Evolutionary conservation across 2,888 invertebrate genomes (phyloP).

Genomic region (Limenitis camilla): DNA sequence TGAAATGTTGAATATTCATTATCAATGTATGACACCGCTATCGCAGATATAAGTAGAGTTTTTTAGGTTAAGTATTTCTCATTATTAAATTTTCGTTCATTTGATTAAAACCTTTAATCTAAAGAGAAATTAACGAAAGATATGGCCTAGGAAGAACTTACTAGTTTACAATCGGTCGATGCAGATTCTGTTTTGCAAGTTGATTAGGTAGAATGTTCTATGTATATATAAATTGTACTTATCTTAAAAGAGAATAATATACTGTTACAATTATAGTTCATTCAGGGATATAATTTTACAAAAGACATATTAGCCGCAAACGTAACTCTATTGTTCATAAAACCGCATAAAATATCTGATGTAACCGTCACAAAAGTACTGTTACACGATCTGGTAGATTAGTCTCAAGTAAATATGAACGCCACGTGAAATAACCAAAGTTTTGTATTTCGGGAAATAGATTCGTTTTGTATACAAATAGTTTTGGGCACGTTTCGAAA

Average conservation of each 20-base stretch:
- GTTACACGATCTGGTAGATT: slow-evolving; percentile 3
- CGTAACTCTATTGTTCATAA: slow-evolving; percentile 1
- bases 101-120: no score
- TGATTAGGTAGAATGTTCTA: no score
- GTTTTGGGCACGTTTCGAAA: background rate
- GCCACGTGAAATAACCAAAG: background rate
- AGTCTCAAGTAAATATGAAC: background rate
- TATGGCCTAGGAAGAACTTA: no score
- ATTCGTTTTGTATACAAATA: background rate
- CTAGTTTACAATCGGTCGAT: no score
- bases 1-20: background rate
- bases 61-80: no score
- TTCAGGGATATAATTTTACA: background rate
- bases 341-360: slow-evolving; percentile 7
- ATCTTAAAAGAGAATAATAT: background rate
- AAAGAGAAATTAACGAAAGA: no score
- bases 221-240: background rate
- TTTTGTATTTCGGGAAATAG: slow-evolving; percentile 8
- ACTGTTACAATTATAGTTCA: no score
- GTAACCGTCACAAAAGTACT: slow-evolving; percentile 4
- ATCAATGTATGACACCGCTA: no score
- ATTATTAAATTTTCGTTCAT: no score
- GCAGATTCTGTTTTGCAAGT: no score
- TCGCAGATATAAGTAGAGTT: no score
- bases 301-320: background rate